Conservation (phyloP, 2,797 vertebrate genomes). For the Tarsius wallacei region DNA sequence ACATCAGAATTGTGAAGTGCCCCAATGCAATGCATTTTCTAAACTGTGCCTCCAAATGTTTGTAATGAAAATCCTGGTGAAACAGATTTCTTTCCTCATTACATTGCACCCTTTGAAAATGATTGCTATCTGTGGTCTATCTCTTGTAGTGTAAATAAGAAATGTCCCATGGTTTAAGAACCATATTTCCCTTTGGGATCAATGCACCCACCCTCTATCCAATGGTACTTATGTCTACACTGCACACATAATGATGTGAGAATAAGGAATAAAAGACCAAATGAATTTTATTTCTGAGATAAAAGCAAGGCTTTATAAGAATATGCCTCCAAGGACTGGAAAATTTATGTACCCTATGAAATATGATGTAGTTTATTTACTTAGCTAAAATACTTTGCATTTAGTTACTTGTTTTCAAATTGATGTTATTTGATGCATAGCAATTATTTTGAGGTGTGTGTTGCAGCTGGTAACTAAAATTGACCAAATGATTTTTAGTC, state of each 20-base stretch:
- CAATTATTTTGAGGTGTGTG: background rate
- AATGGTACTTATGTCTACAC: background rate
- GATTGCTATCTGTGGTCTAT: background rate
- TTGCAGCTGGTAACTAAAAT: background rate
- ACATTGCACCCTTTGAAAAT: background rate
- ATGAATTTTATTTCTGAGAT: constrained; percentile 32
- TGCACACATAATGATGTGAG: background rate
- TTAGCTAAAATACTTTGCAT: background rate
- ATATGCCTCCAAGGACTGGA: background rate
- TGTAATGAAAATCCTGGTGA: constrained; percentile 38
- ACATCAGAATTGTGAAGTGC: background rate
- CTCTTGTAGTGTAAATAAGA: background rate
- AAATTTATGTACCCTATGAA: background rate
- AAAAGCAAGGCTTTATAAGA: background rate
- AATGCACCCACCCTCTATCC: background rate
- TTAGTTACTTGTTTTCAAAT: constrained; percentile 2
- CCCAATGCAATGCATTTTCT: background rate
- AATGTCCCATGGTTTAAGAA: background rate
- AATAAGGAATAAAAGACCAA: background rate
- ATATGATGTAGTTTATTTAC: background rate
- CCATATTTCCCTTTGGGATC: background rate
- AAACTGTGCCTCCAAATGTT: background rate
- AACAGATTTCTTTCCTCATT: constrained; percentile 37
- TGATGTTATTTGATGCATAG: background rate
- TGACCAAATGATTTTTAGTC: background rate